These are phyloP conservation scores for Cladorhizidae sp. DNA, from an alignment of 37 sponge, comb jelly and placozoan genomes.

Conservation along the genomic window DNA sequence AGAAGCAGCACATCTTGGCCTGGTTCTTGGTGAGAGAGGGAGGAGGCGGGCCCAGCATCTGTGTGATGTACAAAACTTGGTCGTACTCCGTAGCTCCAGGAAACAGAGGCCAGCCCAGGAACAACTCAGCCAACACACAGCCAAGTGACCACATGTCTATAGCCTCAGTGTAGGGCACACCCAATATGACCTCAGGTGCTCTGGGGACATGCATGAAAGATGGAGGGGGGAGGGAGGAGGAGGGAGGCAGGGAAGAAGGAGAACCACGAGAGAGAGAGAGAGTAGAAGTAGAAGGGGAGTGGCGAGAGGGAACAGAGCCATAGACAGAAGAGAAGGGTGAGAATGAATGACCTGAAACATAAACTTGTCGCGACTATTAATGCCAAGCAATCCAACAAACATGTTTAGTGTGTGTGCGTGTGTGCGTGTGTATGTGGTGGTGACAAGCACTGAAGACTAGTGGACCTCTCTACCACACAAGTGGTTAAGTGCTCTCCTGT, in stretches of 20 bases:
- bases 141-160: slow-evolving; percentile 98
- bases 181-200: slow-evolving; percentile 95
- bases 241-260: not conserved
- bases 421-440: no score
- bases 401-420: no score
- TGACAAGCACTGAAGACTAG: no score
- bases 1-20: slow-evolving; percentile 61
- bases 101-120: slow-evolving; percentile 94
- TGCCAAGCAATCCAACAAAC: no score
- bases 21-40: slow-evolving; percentile 46
- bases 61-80: slow-evolving; percentile 78
- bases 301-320: not conserved
- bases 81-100: slow-evolving; percentile 89
- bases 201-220: slow-evolving; percentile 26
- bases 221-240: slow-evolving; percentile 2
- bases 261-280: not conserved
- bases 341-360: no score
- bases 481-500: no score
- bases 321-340: not conserved
- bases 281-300: not conserved
- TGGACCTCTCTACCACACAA: no score
- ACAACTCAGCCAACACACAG: slow-evolving; percentile 94
- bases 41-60: slow-evolving; percentile 69
- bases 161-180: slow-evolving; percentile 77
- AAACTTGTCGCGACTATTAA: no score